Evolutionary conservation across 1,140 invertebrate species (phyloP), one percentile per base, ranked within the genome.

Genomic region (Cotesia typhae): DNA sequence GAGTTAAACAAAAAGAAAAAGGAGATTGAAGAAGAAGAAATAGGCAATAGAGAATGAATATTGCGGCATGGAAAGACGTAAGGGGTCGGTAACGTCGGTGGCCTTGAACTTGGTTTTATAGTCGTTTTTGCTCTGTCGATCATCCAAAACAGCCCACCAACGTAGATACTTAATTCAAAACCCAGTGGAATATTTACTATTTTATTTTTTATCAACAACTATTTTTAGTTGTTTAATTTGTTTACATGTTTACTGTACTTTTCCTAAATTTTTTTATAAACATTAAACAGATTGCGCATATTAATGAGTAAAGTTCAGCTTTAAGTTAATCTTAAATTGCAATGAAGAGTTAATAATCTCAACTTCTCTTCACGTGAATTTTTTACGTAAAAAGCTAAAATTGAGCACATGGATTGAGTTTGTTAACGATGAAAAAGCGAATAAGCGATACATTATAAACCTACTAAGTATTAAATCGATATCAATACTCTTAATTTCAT

Each of bases 51-150:
- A 14, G 66, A 38, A 10, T 53, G 12, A 67, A 17, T 35, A 55
- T 20, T 4, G 9, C 12, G 35, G 10, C 1, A 37, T 12, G 20
- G 10, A 67, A 55, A 59, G 55, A 53, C 57, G 14, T 59, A 28
- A 20, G 53, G 9, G 67, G 35, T 35, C 6, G 20, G 4, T 20
- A 68, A 38, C 14, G 67, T 59, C 36, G 55, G 14, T 68, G 67
- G 67, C 67, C 67, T 68, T 68, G 67, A 68, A 68, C 67, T 68
- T 68, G 67, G 55, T 35, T 68, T 35, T 59, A 17, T 53, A 14
- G 67, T 9, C 35, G 67, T 68, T 68, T 68, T 68, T 68, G 53
- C 53, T n/a, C 9, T 36, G 37, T 41, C 14, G 12, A 37, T n/a
- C 53, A 37, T 35, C 67, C 52, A 59, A 47, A 68, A 68, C 55